Base-by-base conservation (phyloP, 2,888 invertebrate genomes). In the Pachliopta kotzebuea region DNA sequence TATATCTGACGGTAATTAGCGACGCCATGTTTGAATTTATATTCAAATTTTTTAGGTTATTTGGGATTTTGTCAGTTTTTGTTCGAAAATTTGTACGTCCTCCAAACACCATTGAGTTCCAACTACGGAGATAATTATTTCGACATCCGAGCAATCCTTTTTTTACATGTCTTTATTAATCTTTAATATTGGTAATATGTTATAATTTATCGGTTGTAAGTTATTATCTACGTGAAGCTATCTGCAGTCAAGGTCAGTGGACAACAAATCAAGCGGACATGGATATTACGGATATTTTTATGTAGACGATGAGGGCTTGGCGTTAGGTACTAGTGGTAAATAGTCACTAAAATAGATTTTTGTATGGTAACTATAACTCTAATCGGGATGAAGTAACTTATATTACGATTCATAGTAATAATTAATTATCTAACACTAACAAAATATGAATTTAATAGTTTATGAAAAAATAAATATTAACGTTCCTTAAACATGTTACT, bases 1-100 rank as follows among this genome's bases (percentile, higher is more conserved):
- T 37, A 54, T 31, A 56, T 53, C 52, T 57, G 18, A 3, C 42
- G 20, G 21, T 42, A 63, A 58, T 58, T 58, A 58, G 4, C 14
- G 14, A 20, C 45, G 37, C 26, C 14, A 42, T 42, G 1, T 31
- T 56, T 56, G 31, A 56, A 37, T 50, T 23, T 56, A 56, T 18
- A 56, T 62, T 31, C 49, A 21, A 45, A 49, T 2, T 49, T 21
- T 24, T 2, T 45, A 45, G 21, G 52, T 60, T 53, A 53, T 24
- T 53, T 45, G 45, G 45, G 45, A 45, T n/a, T 18, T n/a, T 45
- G 45, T 45, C 45, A 45, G n/a, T 45, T 37, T 31, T 17, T 42
- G 42, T 18, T 4, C 4, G 18, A 18, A 4, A 42, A 42, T 18
- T 42, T n/a, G n/a, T 7, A 8, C 45, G 45, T 45, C 45, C 45